A percentile compares a stretch with the other conserved stretches of the same genome.
Evolutionary conservation across 2,797 vertebrate genomes (phyloP).

Genomic region (Poecilia velifera): DNA sequence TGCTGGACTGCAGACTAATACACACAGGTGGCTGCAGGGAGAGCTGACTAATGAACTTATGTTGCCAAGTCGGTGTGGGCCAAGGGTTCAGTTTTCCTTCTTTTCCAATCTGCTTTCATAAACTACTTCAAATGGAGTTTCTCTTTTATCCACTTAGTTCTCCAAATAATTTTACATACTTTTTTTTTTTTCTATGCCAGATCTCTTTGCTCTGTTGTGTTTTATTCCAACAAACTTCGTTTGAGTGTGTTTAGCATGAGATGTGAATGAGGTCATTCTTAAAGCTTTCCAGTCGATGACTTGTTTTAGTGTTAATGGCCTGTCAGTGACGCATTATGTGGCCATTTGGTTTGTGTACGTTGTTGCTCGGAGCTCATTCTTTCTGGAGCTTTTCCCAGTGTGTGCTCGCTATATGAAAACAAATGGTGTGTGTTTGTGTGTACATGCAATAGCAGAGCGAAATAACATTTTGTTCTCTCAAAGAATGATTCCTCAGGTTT

Average conservation of each 20-base stretch:
- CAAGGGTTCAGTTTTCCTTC: constrained; percentile 7
- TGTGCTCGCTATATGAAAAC: constrained; percentile 26
- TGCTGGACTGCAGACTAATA: constrained; percentile 48
- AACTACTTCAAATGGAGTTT: constrained; percentile 8
- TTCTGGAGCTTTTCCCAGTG: neutral
- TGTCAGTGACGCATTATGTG: constrained; percentile 43
- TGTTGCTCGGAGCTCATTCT: constrained; percentile 1
- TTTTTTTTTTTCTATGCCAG: neutral
- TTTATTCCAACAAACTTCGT: constrained; percentile 18
- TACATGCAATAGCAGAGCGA: constrained; percentile 25
- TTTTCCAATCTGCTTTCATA: neutral
- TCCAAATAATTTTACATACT: neutral
- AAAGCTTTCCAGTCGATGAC: constrained; percentile 40
- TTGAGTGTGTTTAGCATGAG: constrained; percentile 14
- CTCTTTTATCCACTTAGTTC: neutral
- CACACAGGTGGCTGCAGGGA: constrained; percentile 33
- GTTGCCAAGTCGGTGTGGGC: constrained; percentile 16
- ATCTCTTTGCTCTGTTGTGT: constrained; percentile 12
- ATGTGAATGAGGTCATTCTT: constrained; percentile 52
- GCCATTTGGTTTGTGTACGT: constrained; percentile 42
- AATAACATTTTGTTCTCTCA: constrained; percentile 29
- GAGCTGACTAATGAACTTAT: constrained; percentile 25
- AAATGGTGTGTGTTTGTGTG: constrained; percentile 36
- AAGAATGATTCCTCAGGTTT: constrained; percentile 55
- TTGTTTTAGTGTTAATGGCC: constrained; percentile 33